phyloP scores from a whole-genome alignment of 1,140 invertebrate species.

The Ceratosolen fusciceps region DNA sequence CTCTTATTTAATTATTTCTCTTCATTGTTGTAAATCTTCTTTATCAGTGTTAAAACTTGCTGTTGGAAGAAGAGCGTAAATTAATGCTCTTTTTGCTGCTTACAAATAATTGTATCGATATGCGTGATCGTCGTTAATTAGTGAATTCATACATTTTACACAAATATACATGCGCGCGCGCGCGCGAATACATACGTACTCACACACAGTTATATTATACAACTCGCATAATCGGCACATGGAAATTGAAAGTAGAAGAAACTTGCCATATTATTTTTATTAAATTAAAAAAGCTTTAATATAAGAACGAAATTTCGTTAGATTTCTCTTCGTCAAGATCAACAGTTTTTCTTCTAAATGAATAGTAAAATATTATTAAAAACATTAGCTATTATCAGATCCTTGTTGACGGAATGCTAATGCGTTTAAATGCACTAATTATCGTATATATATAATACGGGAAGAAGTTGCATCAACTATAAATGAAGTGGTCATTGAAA shows the following conservation, averaged over 20 bases:
- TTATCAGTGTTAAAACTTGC: constrained; percentile 46
- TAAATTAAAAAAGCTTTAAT: too few relatives aligned
- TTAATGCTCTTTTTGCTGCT: constrained; percentile 25
- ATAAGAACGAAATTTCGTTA: too few relatives aligned
- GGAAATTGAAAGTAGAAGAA: constrained; percentile 17
- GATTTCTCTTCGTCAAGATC: too few relatives aligned
- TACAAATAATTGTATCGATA: constrained; percentile 37
- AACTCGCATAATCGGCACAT: constrained; percentile 8
- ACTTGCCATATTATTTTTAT: constrained; percentile 20
- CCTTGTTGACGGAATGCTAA: constrained; percentile 35
- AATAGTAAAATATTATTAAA: constrained; percentile 22
- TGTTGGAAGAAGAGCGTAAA: constrained; percentile 13
- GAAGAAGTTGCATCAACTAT: constrained; percentile 19
- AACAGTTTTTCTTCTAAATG: too few relatives aligned
- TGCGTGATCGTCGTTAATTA: constrained; percentile 49
- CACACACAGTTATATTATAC: constrained; percentile 22
- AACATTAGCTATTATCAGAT: constrained; percentile 13
- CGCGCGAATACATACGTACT: constrained; percentile 6
- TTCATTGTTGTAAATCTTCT: constrained; percentile 36
- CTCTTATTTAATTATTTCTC: constrained; percentile 24
- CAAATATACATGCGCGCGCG: not conserved
- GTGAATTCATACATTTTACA: constrained; percentile 6
- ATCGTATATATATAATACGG: constrained; percentile 2
- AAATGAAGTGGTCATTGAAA: constrained; percentile 17
- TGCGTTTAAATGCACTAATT: constrained; percentile 37